Evolutionary conservation across 2,888 invertebrate genomes (phyloP), one percentile per base, ranked within the genome.

Genomic region (Iphiclides podalirius): DNA sequence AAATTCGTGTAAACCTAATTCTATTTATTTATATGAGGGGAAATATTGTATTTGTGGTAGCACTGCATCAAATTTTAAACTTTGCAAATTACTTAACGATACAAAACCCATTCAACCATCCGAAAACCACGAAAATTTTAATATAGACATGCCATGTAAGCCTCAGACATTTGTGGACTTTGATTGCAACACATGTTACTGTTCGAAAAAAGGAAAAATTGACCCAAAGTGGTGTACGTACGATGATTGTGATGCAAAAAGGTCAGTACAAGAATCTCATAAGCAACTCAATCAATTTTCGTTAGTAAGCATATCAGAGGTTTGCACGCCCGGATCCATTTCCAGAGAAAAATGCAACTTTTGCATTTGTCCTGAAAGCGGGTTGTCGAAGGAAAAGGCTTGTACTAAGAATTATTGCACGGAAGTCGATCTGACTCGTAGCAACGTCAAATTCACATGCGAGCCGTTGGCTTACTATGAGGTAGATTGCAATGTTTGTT

Each of bases 171-270:
- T 82, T 50, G 66, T 87, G 0, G 74, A 83, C 44, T 73, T 82
- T 43, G 79, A 78, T 49, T 89, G 89, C 51, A 89, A 89, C 47
- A 76, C 76, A 0, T 89, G 89, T 54, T 85, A 78, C 52, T 89
- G 89, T 54, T 64, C 68, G 0, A 79, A 78, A 58, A 59, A 63
- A n/a, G 87, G 87, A 2, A 78, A 61, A 33, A 67, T 86, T 31
- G 79, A 87, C 54, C 70, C 70, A 0, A 83, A 82, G 53, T 87
- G 87, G 87, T 87, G 87, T 47, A 87, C 87, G 0, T 71, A 74
- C 11, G 87, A 87, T 33, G 79, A 87, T 37, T 87, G 87, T 51
- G 62, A 74, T 34, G 66, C 73, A 1, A 85, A 82, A 53, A 70
- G 57, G 44, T 52, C 62, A 1, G 64, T 76, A 13, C 58, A 66